Percentiles rank a stretch among this genome's conserved stretches.
Evolutionary conservation across 2,113 vertebrate species (phyloP).

Genomic region (Peromyscus maniculatus): DNA sequence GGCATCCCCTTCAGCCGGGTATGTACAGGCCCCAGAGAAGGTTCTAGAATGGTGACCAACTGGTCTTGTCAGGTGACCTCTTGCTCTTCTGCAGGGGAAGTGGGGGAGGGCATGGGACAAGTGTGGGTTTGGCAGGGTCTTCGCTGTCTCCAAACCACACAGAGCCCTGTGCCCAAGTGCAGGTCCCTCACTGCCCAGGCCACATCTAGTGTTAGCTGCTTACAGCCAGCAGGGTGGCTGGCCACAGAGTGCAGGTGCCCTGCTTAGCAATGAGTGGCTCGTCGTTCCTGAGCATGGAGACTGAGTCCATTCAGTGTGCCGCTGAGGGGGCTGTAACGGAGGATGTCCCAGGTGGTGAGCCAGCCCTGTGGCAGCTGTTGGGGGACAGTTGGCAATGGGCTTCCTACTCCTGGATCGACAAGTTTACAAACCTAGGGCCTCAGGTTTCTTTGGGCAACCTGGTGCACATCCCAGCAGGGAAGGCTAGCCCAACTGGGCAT

Average conservation of each 20-base stretch:
- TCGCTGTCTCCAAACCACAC: background rate
- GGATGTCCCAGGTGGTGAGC: background rate
- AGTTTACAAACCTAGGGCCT: background rate
- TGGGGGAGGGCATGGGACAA: background rate
- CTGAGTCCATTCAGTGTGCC: background rate
- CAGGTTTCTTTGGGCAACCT: background rate
- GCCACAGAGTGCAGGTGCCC: background rate
- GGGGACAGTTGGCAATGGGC: background rate
- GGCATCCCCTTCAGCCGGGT: constrained; percentile 98
- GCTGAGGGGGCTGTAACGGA: too few species aligned
- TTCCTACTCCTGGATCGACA: background rate
- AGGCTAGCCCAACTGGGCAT: background rate
- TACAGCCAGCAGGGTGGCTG: background rate
- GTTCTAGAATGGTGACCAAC: background rate
- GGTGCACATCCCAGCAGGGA: background rate
- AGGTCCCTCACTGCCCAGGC: background rate
- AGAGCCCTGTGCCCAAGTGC: background rate
- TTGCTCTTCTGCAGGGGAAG: background rate
- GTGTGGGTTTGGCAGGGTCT: background rate
- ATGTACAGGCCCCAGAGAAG: constrained; percentile 73
- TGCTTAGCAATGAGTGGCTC: background rate
- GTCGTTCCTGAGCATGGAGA: background rate
- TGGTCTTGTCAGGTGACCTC: background rate
- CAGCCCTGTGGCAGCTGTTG: background rate
- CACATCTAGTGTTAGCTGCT: background rate